A percentile compares a stretch with the other conserved stretches of the same genome.
Evolutionary conservation across 2,888 invertebrate genomes (phyloP).

Genomic region (Trichogramma evanescens): DNA sequence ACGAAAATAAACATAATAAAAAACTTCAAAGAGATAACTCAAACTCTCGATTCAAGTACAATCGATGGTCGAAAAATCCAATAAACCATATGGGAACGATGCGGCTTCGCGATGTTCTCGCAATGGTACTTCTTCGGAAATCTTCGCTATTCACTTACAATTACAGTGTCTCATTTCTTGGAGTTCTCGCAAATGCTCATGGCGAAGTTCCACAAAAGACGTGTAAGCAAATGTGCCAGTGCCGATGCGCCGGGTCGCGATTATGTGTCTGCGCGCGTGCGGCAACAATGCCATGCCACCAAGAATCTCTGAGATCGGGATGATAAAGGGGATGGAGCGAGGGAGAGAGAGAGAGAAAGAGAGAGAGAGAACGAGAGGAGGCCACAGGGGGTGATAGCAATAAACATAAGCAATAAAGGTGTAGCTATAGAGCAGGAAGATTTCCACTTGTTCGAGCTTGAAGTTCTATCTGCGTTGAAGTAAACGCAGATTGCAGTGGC

Average conservation of each 20-base stretch:
- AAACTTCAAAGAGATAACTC: no score
- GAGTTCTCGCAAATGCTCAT: neutral
- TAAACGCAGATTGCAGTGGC: slow-evolving; percentile 16
- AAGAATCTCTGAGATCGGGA: neutral
- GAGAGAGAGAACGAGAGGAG: neutral
- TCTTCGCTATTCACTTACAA: no score
- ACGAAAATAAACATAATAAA: no score
- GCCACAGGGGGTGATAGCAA: slow-evolving; percentile 6
- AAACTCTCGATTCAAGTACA: no score
- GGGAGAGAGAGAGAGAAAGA: neutral
- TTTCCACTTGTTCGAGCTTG: neutral
- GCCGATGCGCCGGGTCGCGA: neutral
- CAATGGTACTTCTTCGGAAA: no score
- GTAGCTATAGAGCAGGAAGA: neutral
- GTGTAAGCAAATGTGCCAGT: slow-evolving; percentile 4
- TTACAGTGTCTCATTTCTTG: neutral
- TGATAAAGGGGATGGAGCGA: neutral
- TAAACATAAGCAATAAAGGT: slow-evolving; percentile 1
- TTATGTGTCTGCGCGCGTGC: neutral
- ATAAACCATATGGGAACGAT: no score
- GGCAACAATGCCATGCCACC: slow-evolving; percentile 1
- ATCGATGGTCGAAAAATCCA: no score
- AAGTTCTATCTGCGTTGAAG: neutral
- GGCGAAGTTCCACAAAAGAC: slow-evolving; percentile 18
- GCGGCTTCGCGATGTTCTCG: no score